A percentile compares a stretch with the other conserved stretches of the same genome.
phyloP scores from a whole-genome alignment of 2,113 vertebrate species.

The Genyomyrus donnyi region DNA sequence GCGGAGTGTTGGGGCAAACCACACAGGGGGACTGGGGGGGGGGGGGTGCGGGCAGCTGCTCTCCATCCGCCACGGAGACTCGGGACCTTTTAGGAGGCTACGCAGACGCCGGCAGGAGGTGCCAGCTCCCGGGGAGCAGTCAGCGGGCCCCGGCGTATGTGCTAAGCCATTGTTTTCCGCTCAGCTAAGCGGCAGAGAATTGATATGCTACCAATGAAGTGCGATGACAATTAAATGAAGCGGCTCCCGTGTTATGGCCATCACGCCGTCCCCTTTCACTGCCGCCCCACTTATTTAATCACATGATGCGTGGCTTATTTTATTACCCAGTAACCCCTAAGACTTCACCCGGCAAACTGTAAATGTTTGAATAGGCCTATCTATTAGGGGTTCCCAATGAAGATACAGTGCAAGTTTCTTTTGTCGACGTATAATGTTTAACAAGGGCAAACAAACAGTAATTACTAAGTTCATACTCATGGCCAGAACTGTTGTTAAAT shows the following conservation, averaged over 20 bases:
- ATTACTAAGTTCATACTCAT: neutral
- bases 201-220: constrained; percentile 88
- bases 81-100: neutral
- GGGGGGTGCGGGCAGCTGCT: neutral
- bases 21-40: neutral
- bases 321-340: constrained; percentile 82
- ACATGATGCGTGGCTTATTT: constrained; percentile 76
- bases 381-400: constrained; percentile 62
- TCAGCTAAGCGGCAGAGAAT: constrained; percentile 86
- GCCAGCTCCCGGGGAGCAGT: constrained; percentile 42
- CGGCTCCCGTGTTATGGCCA: constrained; percentile 89
- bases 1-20: neutral
- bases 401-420: neutral
- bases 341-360: constrained; percentile 80
- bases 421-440: neutral
- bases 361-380: constrained; percentile 78
- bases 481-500: neutral
- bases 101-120: neutral
- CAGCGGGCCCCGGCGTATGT: constrained; percentile 58
- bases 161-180: constrained; percentile 82
- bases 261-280: constrained; percentile 79
- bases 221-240: constrained; percentile 97
- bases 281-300: constrained; percentile 84
- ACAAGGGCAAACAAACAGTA: neutral
- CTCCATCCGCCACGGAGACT: neutral